Conservation (phyloP, 2,797 vertebrate species). For the Heliangelus exortis region DNA sequence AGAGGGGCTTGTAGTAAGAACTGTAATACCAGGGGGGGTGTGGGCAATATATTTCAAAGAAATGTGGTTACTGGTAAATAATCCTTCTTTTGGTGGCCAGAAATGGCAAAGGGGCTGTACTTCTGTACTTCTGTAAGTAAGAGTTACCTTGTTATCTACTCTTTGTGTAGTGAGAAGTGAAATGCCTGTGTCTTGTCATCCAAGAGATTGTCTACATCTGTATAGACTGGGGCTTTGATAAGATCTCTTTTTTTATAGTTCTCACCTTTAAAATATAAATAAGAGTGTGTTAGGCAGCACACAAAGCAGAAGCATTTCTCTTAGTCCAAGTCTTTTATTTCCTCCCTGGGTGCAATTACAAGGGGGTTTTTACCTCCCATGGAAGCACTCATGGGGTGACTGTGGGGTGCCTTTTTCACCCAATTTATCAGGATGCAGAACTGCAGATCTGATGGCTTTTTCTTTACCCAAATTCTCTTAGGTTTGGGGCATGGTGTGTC, state of each 20-base stretch:
- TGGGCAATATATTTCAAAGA: not conserved
- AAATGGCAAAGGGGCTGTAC: not conserved
- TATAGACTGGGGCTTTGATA: not conserved
- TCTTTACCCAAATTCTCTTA: not conserved
- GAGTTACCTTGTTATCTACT: not conserved
- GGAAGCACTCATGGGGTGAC: not conserved
- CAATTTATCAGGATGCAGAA: conserved; percentile 9
- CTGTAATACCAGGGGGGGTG: not conserved
- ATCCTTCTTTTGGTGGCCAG: not conserved
- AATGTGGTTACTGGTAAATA: not conserved
- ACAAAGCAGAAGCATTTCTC: conserved; percentile 21
- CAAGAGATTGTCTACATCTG: not conserved
- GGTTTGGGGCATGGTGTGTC: not conserved
- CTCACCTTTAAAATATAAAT: not conserved
- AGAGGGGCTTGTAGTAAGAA: not conserved
- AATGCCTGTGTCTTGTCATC: not conserved
- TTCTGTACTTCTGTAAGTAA: not conserved
- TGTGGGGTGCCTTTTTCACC: not conserved
- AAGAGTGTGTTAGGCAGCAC: not conserved
- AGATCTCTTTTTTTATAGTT: not conserved
- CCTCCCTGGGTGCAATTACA: not conserved
- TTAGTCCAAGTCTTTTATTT: not conserved
- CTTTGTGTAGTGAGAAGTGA: not conserved
- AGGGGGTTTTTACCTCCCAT: not conserved
- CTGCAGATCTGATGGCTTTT: not conserved